Conservation (phyloP, 2,888 invertebrate species). For the Dicyrtoma fusca region DNA sequence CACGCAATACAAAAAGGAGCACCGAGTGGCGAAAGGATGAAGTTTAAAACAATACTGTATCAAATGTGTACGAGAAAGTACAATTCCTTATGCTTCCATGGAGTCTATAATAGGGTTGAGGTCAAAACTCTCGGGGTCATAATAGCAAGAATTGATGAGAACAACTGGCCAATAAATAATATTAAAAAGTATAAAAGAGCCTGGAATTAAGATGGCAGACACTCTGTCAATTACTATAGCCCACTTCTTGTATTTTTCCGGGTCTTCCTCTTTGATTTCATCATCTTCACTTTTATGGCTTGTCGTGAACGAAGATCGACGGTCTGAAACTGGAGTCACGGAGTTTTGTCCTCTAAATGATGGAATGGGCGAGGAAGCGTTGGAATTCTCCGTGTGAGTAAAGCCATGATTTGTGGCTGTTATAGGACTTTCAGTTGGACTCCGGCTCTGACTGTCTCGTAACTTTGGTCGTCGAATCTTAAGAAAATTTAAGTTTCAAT, state of each 20-base stretch:
- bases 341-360: background rate
- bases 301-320: background rate
- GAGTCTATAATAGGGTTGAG: background rate
- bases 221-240: constrained; percentile 7
- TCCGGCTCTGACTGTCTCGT: constrained; percentile 6
- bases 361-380: constrained; percentile 21
- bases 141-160: background rate
- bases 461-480: constrained; percentile 36
- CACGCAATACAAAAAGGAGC: too few species aligned
- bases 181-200: constrained; percentile 20
- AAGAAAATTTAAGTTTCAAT: background rate
- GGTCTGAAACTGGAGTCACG: background rate
- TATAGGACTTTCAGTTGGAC: constrained; percentile 16
- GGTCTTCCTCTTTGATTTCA: background rate
- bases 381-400: constrained; percentile 1
- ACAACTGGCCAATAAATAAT: constrained; percentile 30
- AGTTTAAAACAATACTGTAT: too few species aligned
- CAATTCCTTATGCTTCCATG: too few species aligned
- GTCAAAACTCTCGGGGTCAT: background rate
- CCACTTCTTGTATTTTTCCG: constrained; percentile 12
- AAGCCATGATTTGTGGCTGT: constrained; percentile 2
- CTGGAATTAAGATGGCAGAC: background rate
- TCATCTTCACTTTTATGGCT: background rate
- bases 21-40: too few species aligned
- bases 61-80: too few species aligned